phyloP scores from a whole-genome alignment of 2,797 vertebrate species.

The Pelochelys cantorii region DNA sequence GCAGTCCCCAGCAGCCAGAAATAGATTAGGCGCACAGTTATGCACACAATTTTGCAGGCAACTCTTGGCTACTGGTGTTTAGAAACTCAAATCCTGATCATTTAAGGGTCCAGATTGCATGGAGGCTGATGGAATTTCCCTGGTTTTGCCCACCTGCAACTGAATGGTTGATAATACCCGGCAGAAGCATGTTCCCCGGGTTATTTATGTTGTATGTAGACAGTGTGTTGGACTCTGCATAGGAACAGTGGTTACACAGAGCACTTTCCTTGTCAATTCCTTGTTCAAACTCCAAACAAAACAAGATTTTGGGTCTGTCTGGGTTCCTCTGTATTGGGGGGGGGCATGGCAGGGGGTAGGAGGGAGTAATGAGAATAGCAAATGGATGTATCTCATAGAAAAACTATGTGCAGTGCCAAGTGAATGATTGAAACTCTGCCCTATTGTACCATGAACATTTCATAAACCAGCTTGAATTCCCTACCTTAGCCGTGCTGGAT shows the following conservation, averaged over 20 bases:
- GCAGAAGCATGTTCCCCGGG: background rate
- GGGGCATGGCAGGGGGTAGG: background rate
- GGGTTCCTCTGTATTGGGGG: background rate
- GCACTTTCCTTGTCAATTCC: background rate
- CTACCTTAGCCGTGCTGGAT: background rate
- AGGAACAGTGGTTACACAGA: background rate
- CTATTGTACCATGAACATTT: rapidly evolving
- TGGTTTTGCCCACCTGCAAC: background rate
- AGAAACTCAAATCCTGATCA: background rate
- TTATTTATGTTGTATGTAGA: background rate
- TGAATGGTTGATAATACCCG: background rate
- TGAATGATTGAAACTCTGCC: background rate
- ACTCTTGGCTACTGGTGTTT: background rate
- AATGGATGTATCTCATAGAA: background rate
- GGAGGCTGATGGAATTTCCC: background rate
- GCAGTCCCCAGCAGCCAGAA: background rate
- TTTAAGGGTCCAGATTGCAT: rapidly evolving
- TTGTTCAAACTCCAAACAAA: background rate
- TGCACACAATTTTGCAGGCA: background rate
- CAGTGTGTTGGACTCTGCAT: background rate
- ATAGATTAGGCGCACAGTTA: background rate
- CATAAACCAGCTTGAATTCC: background rate
- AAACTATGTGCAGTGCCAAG: background rate
- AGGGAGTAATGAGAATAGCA: background rate
- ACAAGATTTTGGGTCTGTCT: rapidly evolving